phyloP scores from a whole-genome alignment of 2,888 invertebrate species.

The Cancer borealis region DNA sequence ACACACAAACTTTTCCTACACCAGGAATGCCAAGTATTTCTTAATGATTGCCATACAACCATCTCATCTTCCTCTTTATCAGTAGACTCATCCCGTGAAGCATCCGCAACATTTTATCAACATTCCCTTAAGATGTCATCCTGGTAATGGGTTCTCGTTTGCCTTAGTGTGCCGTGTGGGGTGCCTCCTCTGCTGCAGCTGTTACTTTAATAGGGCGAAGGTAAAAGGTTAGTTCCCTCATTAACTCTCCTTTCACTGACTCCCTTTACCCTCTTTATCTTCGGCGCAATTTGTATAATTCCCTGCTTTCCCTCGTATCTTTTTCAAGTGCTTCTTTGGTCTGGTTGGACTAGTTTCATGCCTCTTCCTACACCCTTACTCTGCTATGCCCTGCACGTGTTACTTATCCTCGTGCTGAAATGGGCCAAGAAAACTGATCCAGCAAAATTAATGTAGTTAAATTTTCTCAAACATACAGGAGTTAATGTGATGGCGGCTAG shows the following conservation, averaged over 20 bases:
- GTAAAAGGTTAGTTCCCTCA: background rate
- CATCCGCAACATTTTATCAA: background rate
- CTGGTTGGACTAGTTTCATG: background rate
- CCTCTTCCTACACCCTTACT: background rate
- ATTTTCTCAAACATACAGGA: too few relatives aligned
- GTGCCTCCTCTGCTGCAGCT: background rate
- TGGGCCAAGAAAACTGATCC: too few relatives aligned
- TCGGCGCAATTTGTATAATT: background rate
- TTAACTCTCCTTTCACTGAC: background rate
- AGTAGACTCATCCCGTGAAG: background rate
- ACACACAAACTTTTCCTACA: too few relatives aligned
- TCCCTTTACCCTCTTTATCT: background rate
- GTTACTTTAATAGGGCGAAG: background rate
- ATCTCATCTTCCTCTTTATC: background rate
- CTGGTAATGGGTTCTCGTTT: background rate
- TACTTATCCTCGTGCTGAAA: too few relatives aligned
- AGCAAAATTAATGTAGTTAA: too few relatives aligned
- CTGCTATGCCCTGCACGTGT: too few relatives aligned
- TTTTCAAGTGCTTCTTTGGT: background rate
- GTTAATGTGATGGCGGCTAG: too few relatives aligned
- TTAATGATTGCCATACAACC: background rate
- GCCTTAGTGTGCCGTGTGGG: background rate
- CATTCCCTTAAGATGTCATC: background rate
- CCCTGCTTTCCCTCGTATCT: background rate
- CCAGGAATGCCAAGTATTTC: background rate